Evolutionary conservation across 1,140 invertebrate genomes (phyloP).

Genomic region (Diabrotica virgifera): DNA sequence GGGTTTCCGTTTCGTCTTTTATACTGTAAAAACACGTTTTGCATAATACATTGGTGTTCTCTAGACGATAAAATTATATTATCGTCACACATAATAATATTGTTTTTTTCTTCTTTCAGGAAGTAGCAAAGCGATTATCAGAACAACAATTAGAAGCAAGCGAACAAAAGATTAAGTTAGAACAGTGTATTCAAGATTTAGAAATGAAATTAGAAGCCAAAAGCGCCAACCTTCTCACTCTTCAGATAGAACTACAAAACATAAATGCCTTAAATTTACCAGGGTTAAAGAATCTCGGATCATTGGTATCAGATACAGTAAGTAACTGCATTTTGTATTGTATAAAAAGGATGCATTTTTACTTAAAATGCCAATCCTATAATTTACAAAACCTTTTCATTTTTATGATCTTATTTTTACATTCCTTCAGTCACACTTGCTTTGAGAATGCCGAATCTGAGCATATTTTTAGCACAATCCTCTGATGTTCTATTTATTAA

Average conservation of each 20-base stretch:
- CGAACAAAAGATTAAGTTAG: conserved; percentile 31
- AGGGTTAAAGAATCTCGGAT: not conserved
- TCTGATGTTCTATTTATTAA: too few relatives aligned
- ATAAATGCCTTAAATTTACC: conserved; percentile 7
- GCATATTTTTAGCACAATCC: too few relatives aligned
- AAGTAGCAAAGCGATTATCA: conserved; percentile 5
- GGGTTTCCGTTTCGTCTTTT: not conserved
- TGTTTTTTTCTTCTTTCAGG: conserved; percentile 9
- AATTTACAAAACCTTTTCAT: not conserved
- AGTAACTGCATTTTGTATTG: not conserved
- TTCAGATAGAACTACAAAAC: conserved; percentile 13
- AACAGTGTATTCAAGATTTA: conserved; percentile 26
- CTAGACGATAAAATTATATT: too few relatives aligned
- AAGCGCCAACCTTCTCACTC: conserved; percentile 11
- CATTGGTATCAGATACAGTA: not conserved
- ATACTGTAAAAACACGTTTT: too few relatives aligned
- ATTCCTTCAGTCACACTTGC: too few relatives aligned
- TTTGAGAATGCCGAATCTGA: too few relatives aligned
- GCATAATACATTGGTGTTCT: not conserved
- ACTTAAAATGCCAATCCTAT: not conserved
- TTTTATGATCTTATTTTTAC: too few relatives aligned
- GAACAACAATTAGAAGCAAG: conserved; percentile 26
- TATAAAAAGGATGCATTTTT: not conserved
- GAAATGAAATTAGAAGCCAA: conserved; percentile 15
- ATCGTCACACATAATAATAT: not conserved